phyloP scores from a whole-genome alignment of 2,113 vertebrate genomes.

The Embiotoca jacksoni region DNA sequence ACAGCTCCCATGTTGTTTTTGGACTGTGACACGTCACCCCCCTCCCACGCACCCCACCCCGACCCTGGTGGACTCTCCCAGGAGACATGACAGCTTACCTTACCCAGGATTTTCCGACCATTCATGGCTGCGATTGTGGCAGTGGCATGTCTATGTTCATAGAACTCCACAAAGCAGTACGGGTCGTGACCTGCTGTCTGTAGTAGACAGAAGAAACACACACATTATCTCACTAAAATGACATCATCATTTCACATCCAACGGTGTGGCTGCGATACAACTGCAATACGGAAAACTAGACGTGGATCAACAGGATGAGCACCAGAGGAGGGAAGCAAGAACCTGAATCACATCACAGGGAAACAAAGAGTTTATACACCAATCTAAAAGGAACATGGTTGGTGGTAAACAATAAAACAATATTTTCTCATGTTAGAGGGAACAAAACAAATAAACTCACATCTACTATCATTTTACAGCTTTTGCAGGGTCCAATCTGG shows the following conservation, averaged over 20 bases:
- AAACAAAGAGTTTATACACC: not conserved
- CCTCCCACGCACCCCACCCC: conserved; percentile 62
- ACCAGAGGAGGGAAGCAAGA: not conserved
- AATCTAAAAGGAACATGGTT: not conserved
- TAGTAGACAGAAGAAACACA: conserved; percentile 61
- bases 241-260: not conserved
- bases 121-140: conserved; percentile 99
- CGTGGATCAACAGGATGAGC: not conserved
- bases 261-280: not conserved
- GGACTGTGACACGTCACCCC: not conserved
- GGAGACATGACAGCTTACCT: conserved; percentile 92
- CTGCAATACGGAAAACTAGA: not conserved
- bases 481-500: conserved; percentile 98
- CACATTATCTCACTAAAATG: not conserved
- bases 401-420: not conserved
- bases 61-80: conserved; percentile 79
- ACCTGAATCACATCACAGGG: not conserved
- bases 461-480: conserved; percentile 99
- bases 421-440: not conserved
- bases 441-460: conserved; percentile 83
- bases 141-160: conserved; percentile 96
- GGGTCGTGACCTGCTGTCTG: conserved; percentile 98
- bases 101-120: conserved; percentile 99
- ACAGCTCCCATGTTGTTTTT: too few relatives aligned
- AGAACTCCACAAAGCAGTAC: conserved; percentile 99